A percentile compares a stretch with the other conserved stretches of the same genome.
These are phyloP conservation scores for Heteractis magnifica DNA, from an alignment of 92 coral and sea anemone species.

Conservation along the genomic window DNA sequence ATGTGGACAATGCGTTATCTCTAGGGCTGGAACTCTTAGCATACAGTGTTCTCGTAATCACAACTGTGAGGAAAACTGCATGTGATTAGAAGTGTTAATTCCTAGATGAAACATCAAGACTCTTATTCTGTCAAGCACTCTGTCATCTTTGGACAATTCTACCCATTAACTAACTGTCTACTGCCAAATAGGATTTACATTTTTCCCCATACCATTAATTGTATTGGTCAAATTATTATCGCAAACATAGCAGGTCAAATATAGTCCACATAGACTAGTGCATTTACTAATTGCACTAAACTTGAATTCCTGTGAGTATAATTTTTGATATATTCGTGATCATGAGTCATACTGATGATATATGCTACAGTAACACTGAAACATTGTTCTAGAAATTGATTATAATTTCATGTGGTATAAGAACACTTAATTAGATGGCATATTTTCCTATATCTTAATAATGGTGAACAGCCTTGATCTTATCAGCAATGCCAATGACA, in stretches of 20 bases:
- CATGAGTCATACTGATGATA: neutral
- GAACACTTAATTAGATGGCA: constrained; percentile 7
- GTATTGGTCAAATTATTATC: neutral
- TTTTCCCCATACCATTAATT: neutral
- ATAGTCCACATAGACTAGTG: neutral
- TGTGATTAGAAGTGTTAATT: constrained; percentile 10
- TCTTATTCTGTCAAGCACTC: neutral
- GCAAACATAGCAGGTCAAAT: neutral
- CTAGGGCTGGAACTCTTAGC: neutral
- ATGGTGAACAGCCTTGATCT: constrained; percentile 21
- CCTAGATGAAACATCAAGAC: neutral
- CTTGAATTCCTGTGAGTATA: neutral
- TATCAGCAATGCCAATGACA: constrained; percentile 15
- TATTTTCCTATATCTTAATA: constrained; percentile 31
- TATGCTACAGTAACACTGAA: neutral
- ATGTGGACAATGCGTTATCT: neutral
- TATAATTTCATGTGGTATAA: constrained; percentile 12
- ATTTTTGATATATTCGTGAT: too few relatives aligned
- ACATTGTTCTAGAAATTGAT: constrained; percentile 8
- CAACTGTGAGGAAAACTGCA: neutral
- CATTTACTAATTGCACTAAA: neutral
- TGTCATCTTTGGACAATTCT: neutral
- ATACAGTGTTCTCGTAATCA: neutral
- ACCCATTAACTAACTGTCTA: neutral
- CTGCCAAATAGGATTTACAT: neutral